Evolutionary conservation across 2,113 vertebrate genomes (phyloP).

Genomic region (Nannobrachium achirus): DNA sequence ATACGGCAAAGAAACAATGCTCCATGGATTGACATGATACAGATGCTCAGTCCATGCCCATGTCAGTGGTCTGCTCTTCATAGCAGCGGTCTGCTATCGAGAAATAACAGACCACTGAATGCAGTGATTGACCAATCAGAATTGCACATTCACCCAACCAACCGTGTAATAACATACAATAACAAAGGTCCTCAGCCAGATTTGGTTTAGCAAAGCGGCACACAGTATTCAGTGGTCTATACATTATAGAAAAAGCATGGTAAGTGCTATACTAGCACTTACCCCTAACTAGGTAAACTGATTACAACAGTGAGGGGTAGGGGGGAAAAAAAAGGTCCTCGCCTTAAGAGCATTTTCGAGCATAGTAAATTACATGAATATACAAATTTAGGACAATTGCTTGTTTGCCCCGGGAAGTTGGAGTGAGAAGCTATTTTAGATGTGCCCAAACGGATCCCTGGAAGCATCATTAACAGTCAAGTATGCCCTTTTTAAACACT

Average conservation of each 20-base stretch:
- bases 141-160: no score
- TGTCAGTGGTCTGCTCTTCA: no score
- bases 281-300: neutral
- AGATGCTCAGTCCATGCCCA: no score
- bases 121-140: no score
- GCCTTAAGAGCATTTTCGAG: constrained; percentile 14
- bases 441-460: constrained; percentile 14
- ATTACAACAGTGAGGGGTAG: neutral
- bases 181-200: constrained; percentile 1
- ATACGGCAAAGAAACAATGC: no score
- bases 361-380: neutral
- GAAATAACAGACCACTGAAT: no score
- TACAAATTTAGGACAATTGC: constrained; percentile 4
- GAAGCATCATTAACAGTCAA: constrained; percentile 41
- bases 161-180: neutral
- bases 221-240: no score
- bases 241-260: neutral
- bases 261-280: neutral
- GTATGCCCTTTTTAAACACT: constrained; percentile 51
- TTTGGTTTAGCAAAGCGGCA: neutral
- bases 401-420: constrained; percentile 40
- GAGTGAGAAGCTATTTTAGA: constrained; percentile 43
- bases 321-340: neutral
- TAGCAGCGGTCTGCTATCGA: no score
- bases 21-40: no score